Percentiles rank a stretch among this genome's conserved stretches.
Evolutionary conservation across 2,113 vertebrate genomes (phyloP).

Genomic region (Cyrtonyx montezumae): DNA sequence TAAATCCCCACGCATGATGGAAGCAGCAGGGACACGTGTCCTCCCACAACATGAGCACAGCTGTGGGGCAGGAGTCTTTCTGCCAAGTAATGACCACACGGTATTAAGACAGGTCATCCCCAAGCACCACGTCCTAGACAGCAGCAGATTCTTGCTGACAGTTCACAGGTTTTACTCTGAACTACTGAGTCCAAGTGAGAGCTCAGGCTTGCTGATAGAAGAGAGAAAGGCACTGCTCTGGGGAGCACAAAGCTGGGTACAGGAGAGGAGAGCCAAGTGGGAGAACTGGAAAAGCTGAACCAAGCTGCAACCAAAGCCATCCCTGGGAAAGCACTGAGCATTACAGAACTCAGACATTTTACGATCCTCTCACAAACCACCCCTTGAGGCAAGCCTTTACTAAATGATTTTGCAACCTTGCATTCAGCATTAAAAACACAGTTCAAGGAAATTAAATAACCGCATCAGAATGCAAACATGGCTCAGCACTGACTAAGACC

Average conservation of each 20-base stretch:
- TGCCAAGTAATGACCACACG: not conserved
- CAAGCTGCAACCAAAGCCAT: not conserved
- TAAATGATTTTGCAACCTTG: not conserved
- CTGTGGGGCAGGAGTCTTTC: not conserved
- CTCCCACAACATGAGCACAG: not conserved
- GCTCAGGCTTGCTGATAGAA: not conserved
- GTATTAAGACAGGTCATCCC: not conserved
- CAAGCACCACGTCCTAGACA: rapidly evolving
- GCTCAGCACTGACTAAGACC: not conserved
- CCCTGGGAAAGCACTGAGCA: not conserved
- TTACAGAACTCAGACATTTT: not conserved
- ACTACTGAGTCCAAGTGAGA: not conserved
- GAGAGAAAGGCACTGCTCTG: not conserved
- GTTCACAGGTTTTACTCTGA: not conserved
- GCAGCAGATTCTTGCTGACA: rapidly evolving
- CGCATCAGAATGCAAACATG: not conserved
- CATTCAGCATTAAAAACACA: not conserved
- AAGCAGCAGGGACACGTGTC: not conserved
- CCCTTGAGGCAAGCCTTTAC: not conserved
- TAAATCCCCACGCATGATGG: rapidly evolving
- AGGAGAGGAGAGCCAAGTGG: not conserved
- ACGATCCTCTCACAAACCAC: not conserved
- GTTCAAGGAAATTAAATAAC: too few species aligned
- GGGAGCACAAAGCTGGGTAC: not conserved
- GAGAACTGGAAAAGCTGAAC: not conserved